phyloP scores from a whole-genome alignment of 1,140 invertebrate species.

The Bombus affinis region DNA sequence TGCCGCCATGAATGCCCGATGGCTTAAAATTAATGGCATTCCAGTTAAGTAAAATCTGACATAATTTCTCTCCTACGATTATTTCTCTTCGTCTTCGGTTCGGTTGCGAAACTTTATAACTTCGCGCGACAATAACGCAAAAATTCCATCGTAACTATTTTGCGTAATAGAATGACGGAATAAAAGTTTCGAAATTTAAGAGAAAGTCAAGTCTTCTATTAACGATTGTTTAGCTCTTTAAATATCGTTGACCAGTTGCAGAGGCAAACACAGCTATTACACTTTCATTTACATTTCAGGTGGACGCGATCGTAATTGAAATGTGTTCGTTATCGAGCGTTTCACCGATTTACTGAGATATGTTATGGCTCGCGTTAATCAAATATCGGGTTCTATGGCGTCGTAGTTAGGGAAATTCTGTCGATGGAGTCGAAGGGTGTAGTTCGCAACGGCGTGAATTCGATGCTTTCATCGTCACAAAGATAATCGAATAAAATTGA shows the following conservation, averaged over 20 bases:
- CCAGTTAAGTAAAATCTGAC: not conserved
- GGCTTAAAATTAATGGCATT: not conserved
- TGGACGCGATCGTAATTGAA: not conserved
- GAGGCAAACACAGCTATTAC: not conserved
- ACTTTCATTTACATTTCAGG: not conserved
- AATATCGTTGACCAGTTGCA: too few species aligned
- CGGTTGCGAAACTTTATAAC: too few species aligned
- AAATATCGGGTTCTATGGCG: constrained; percentile 29
- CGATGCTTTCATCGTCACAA: constrained; percentile 23
- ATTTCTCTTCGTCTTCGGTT: too few species aligned
- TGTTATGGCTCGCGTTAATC: constrained; percentile 27
- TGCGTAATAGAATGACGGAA: not conserved
- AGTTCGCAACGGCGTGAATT: not conserved
- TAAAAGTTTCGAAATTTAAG: not conserved
- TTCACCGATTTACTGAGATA: constrained; percentile 16
- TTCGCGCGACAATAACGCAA: not conserved
- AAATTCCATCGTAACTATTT: not conserved
- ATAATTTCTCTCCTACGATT: not conserved
- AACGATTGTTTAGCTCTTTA: too few species aligned
- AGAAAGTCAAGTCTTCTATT: not conserved
- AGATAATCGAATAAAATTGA: constrained; percentile 39
- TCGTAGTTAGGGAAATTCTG: constrained; percentile 33
- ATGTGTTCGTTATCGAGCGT: constrained; percentile 42
- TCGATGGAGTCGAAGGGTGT: constrained; percentile 6
- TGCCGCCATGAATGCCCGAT: not conserved